Conservation (phyloP, 2,888 invertebrate genomes). For the Drosophila atroscutellata region DNA sequence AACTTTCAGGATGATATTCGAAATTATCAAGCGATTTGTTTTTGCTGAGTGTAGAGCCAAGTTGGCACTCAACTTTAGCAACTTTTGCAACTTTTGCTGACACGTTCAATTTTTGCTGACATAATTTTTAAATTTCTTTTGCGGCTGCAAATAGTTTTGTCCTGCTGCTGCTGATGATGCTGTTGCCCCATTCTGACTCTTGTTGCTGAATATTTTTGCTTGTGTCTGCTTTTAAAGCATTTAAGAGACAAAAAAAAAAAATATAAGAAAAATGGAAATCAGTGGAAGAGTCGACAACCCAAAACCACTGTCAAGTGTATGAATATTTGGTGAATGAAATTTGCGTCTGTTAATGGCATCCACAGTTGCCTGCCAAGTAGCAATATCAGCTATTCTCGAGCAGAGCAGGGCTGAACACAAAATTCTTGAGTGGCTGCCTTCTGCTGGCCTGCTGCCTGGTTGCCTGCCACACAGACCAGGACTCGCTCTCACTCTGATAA, state of each 20-base stretch:
- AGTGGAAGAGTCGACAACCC: slow-evolving; percentile 6
- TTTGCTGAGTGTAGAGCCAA: slow-evolving; percentile 2
- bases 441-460: neutral
- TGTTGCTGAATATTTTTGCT: neutral
- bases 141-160: slow-evolving; percentile 24
- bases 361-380: slow-evolving; percentile 47
- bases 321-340: slow-evolving; percentile 75
- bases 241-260: slow-evolving; percentile 1
- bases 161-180: neutral
- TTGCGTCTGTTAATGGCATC: slow-evolving; percentile 67
- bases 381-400: slow-evolving; percentile 57
- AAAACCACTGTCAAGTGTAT: slow-evolving; percentile 56
- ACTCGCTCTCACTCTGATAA: neutral
- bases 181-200: neutral
- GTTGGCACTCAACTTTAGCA: slow-evolving; percentile 30
- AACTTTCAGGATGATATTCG: neutral
- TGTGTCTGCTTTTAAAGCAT: slow-evolving; percentile 8
- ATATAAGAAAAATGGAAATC: slow-evolving; percentile 6
- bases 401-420: slow-evolving; percentile 30
- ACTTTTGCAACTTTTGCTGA: slow-evolving; percentile 51
- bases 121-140: slow-evolving; percentile 58
- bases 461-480: too few species aligned
- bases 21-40: neutral
- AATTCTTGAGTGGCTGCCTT: slow-evolving; percentile 51
- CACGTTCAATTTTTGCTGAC: slow-evolving; percentile 50